These are phyloP conservation scores for Erebia epiphron DNA, from an alignment of 2,888 invertebrate genomes.

Conservation along the genomic window DNA sequence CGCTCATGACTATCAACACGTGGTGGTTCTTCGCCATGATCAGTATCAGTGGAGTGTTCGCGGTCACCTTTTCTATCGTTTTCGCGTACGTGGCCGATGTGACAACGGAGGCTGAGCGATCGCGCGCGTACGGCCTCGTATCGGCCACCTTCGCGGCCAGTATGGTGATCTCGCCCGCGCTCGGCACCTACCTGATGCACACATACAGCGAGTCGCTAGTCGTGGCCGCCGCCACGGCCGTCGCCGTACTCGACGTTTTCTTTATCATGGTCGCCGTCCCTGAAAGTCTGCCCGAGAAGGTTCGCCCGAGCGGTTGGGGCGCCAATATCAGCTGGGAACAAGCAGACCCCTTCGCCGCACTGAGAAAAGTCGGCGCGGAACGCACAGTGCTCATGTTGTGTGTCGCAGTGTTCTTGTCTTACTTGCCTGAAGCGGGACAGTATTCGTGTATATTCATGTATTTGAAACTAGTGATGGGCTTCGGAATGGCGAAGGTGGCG, in stretches of 20 bases:
- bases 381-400: conserved; percentile 98
- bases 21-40: conserved; percentile 99
- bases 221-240: conserved; percentile 96
- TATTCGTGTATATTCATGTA: conserved; percentile 99
- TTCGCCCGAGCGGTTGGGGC: conserved; percentile 89
- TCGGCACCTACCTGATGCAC: conserved; percentile 95
- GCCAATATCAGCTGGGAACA: conserved; percentile 98
- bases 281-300: conserved; percentile 98
- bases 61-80: conserved; percentile 99
- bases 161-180: conserved; percentile 98
- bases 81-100: conserved; percentile 99
- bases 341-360: conserved; percentile 98
- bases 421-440: conserved; percentile 98
- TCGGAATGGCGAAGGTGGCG: conserved; percentile 97
- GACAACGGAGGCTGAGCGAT: conserved; percentile 97
- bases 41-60: conserved; percentile 99
- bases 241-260: conserved; percentile 97
- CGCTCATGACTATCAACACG: conserved; percentile 99
- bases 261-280: conserved; percentile 99
- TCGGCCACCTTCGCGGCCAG: conserved; percentile 99
- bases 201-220: conserved; percentile 93
- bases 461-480: conserved; percentile 98
- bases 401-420: conserved; percentile 98
- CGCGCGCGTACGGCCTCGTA: conserved; percentile 97
- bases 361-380: conserved; percentile 96